Evolutionary conservation across 2,888 invertebrate species (phyloP), one percentile per base, ranked within the genome.

Genomic region (Dynastes maya): DNA sequence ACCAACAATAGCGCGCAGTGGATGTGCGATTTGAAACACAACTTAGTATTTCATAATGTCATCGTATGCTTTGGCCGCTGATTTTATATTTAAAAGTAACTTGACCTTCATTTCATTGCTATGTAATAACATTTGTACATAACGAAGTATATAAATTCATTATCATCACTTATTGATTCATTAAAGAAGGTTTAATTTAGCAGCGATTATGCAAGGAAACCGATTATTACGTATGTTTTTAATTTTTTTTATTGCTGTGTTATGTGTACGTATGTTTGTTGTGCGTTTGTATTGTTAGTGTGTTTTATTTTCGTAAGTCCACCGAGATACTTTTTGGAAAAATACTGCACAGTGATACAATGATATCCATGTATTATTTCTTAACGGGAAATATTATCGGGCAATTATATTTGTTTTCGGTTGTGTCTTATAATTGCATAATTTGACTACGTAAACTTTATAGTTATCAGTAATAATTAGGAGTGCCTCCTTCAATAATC

Each of bases 41-140:
- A 32, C 45, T 8, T 8, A 45, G 45, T 29, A 63, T 63, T 63
- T 63, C 32, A 32, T 29, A 63, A 63, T 63, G 8, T 9, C 2
- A 11, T 32, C 1, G 13, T 45, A 45, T n/a, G 63, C 49, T 49
- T 49, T 49, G 68, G 51, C 68, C 9, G 29, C 49, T 13, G 13
- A 29, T 27, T 68, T 51, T 51, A 27, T 29, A n/a, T 65, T 51
- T 68, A 68, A 68, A 51, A 49, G 27, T 22, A 63, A 63, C 11
- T 63, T 68, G 68, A 51, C 68, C 68, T 68, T 68, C 68, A 40
- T 13, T 68, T 51, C 68, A 51, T 68, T 8, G 45, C 40, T 67
- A 45, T 65, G 37, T 65, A 65, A 55, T 45, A 55, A 55, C n/a
- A 22, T 55, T 55, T 63, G 27, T 32, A 22, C 13, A 63, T 63